These are phyloP conservation scores for Leucopsar rothschildi DNA, from an alignment of 2,113 vertebrate species.

Conservation along the genomic window DNA sequence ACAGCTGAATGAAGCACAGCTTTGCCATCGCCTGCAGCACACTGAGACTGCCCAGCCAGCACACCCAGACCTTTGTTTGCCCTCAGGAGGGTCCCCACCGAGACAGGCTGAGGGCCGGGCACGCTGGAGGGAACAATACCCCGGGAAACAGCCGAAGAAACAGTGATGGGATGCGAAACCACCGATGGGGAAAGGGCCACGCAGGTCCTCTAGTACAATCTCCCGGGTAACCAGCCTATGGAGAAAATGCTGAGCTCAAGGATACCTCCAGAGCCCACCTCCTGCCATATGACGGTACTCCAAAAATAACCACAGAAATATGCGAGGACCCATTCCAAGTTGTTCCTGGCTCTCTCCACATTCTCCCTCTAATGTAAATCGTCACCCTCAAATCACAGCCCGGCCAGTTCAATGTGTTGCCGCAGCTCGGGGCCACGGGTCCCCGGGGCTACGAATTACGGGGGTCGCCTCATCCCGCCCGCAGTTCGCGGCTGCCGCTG, in stretches of 20 bases:
- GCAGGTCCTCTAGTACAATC: neutral
- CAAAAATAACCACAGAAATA: slow-evolving; percentile 61
- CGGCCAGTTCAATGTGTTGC: neutral
- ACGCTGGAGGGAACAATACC: neutral
- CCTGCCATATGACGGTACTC: slow-evolving; percentile 49
- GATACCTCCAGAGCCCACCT: slow-evolving; percentile 47
- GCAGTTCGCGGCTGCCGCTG: neutral
- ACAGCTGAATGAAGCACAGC: neutral
- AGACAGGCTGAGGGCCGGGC: neutral
- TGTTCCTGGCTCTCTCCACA: slow-evolving; percentile 16
- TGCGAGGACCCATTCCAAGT: slow-evolving; percentile 50
- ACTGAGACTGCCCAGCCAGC: neutral
- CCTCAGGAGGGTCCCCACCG: neutral
- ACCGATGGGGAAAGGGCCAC: neutral
- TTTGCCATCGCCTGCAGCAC: neutral
- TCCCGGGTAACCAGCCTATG: slow-evolving; percentile 14
- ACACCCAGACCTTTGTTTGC: neutral
- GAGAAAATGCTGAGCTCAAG: slow-evolving; percentile 48
- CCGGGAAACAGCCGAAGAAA: neutral
- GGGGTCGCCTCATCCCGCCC: neutral
- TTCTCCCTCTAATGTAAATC: slow-evolving; percentile 9
- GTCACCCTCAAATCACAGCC: neutral
- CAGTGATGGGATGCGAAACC: neutral
- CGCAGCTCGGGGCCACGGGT: neutral
- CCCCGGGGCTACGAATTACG: neutral